A percentile compares a stretch with the other conserved stretches of the same genome.
These are phyloP conservation scores for Rhopalosiphum nymphaeae DNA, from an alignment of 2,888 invertebrate species.

Conservation along the genomic window DNA sequence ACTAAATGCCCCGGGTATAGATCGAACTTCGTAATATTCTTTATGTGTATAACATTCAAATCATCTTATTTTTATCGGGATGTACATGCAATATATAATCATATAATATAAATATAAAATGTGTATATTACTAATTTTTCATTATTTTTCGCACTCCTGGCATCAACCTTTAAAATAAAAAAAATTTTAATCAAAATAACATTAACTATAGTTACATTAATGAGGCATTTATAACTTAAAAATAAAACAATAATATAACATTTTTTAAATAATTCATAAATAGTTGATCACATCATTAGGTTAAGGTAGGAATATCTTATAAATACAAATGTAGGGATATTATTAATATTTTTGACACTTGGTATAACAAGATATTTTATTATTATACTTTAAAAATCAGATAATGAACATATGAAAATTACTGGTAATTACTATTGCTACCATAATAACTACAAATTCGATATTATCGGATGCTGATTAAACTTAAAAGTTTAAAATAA, in stretches of 20 bases:
- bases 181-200: not conserved
- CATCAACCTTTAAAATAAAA: not conserved
- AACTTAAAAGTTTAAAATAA: not conserved
- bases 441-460: not conserved
- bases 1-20: conserved; percentile 8
- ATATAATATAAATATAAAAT: not conserved
- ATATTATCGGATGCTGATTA: not conserved
- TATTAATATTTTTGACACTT: not conserved
- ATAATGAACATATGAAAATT: not conserved
- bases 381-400: not conserved
- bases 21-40: not conserved
- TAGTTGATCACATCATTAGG: not conserved
- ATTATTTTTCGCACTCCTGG: not conserved
- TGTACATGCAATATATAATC: not conserved
- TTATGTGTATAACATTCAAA: not conserved
- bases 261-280: not conserved
- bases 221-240: not conserved
- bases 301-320: not conserved
- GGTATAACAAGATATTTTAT: not conserved
- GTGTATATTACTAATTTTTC: not conserved
- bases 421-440: not conserved
- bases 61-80: not conserved
- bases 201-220: not conserved
- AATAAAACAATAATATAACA: not conserved
- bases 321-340: not conserved